Base-by-base conservation (phyloP, 2,888 invertebrate species). In the Lepidocyrtinus sp. region DNA sequence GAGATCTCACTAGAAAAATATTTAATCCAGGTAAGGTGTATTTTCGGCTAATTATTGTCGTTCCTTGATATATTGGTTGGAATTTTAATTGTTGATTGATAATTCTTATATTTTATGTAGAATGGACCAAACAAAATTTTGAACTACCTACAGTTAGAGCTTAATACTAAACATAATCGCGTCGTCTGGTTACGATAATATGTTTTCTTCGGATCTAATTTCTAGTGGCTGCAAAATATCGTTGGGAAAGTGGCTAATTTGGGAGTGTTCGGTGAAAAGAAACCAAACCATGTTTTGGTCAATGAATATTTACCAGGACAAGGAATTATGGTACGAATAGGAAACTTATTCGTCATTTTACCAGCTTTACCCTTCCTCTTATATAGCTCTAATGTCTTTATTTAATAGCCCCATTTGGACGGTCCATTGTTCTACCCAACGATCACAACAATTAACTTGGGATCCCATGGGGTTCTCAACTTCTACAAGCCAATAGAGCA, bases 261-360 rank as follows among this genome's bases (percentile, higher is more conserved):
- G 3, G 90, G 92, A 86, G 87, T 94, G 46, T 96, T 97, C 90
- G 92, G 91, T 63, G 91, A 91, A 1, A 92, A 83, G 91, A 90
- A 67, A 94, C 98, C 0, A 9, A 99, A 99, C 89, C 99, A 99
- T 90, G 94, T 98, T 0, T 90, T 99, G 45, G 93, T 99, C 0
- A 99, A 99, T 90, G 98, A 99, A 89, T 99, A 99, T 90, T 89
- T 92, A 82, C 91, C 97, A 0, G 96, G 96, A 0, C 97, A 99
- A 90, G 99, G 99, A 15, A 98, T 99, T 82, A 95, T 99, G 95
- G 93, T 92, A 89, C 88, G 86, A 36, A 61, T 61, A 65, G n/a
- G n/a, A n/a, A n/a, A 21, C 22, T 46, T 1, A 36, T 1, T 46
- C 59, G 36, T 63, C 17, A 26, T 27, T 61, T 36, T 7, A 22